A percentile compares a stretch with the other conserved stretches of the same genome.
These are phyloP conservation scores for Galeopterus variegatus DNA, from an alignment of 2,113 vertebrate species.

Conservation along the genomic window DNA sequence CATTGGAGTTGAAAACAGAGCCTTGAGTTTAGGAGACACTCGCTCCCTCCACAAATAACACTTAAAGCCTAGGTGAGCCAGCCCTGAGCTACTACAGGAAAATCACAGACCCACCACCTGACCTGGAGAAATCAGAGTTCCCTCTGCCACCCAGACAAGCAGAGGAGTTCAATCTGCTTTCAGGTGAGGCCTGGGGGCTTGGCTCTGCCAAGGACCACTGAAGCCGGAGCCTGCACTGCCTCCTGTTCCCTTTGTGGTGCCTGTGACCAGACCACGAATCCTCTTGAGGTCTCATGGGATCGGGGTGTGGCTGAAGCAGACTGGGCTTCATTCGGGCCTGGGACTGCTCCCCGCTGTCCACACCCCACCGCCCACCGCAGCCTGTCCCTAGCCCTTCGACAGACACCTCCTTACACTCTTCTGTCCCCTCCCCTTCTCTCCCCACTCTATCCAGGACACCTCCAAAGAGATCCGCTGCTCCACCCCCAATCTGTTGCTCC, in stretches of 20 bases:
- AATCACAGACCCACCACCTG: background rate
- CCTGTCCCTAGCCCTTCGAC: background rate
- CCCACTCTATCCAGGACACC: background rate
- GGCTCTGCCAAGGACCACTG: background rate
- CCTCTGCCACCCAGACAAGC: background rate
- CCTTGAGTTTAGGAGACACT: background rate
- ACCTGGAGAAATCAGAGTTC: background rate
- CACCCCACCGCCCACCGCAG: too few relatives aligned
- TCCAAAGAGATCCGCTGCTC: slow-evolving; percentile 31
- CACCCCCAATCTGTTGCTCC: slow-evolving; percentile 68
- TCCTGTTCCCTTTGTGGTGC: background rate
- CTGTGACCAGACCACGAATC: background rate
- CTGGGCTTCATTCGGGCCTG: background rate
- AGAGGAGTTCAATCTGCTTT: background rate
- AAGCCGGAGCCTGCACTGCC: too few relatives aligned
- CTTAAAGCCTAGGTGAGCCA: too few relatives aligned
- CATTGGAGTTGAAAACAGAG: background rate
- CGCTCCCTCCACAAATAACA: background rate
- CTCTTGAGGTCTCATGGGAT: background rate
- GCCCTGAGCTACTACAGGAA: background rate
- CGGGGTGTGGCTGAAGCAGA: background rate
- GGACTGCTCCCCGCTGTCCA: background rate
- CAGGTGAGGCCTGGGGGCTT: background rate
- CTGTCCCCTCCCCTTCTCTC: background rate
- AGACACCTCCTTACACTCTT: background rate